These are phyloP conservation scores for Nasonovia ribisnigri DNA, from an alignment of 2,888 invertebrate species.

Conservation along the genomic window DNA sequence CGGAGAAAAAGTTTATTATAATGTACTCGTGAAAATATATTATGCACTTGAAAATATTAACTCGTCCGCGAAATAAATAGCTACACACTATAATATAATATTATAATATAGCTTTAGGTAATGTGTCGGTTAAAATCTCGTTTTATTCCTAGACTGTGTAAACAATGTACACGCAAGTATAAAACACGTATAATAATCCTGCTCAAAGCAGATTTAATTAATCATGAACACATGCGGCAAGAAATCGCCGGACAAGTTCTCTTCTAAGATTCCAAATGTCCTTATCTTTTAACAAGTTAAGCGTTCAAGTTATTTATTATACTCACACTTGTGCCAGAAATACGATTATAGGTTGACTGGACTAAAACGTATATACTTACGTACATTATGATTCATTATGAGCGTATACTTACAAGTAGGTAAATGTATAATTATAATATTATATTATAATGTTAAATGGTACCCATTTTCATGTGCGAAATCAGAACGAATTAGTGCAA, in stretches of 20 bases:
- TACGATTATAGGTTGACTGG: not conserved
- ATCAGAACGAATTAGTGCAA: not conserved
- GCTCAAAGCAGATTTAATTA: not conserved
- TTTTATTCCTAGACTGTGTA: not conserved
- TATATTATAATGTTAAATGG: not conserved
- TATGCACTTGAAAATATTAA: not conserved
- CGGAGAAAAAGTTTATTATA: not conserved
- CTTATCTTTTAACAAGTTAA: slow-evolving; percentile 4
- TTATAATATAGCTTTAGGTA: not conserved
- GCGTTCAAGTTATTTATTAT: slow-evolving; percentile 7
- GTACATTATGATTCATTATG: not conserved
- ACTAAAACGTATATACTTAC: not conserved
- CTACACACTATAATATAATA: not conserved
- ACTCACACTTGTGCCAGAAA: not conserved
- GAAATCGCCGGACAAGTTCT: not conserved
- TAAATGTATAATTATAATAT: not conserved
- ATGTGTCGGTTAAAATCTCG: not conserved
- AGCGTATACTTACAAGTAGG: not conserved
- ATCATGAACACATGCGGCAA: not conserved
- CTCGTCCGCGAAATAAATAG: not conserved
- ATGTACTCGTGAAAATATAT: not conserved
- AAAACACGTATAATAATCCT: not conserved
- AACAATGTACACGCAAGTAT: not conserved
- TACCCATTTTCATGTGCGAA: too few species aligned
- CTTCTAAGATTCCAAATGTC: slow-evolving; percentile 1